Evolutionary conservation across 1,140 invertebrate genomes (phyloP), one percentile per base, ranked within the genome.

Genomic region (Apis cerana): DNA sequence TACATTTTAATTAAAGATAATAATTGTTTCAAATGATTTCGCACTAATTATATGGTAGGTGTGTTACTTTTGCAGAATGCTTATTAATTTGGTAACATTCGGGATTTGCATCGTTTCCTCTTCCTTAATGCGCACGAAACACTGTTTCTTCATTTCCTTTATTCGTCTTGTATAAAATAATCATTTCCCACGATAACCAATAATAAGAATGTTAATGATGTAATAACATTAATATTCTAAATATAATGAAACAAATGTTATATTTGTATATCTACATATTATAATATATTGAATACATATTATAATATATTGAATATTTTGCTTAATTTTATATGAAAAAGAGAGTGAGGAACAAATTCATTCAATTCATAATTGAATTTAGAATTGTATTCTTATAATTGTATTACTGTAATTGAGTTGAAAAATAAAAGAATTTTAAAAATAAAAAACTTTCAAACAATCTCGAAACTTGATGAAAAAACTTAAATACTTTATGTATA

Each of bases 1-100:
- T 64, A 19, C 48, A 62, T 21, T 75, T 75, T 52, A 64, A 75
- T 75, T 75, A 75, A 64, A 52, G 23, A 17, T 52, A 64, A 75
- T 64, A 48, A 75, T 65, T 64, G 59, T 33, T 75, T 52, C 48
- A 0, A 64, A 64, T 13, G 61, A 75, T 75, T 64, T 54, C 50
- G 21, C 59, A 33, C 61, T 48, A 15, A 75, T 75, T 62, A 62
- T 43, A 21, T 21, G 19, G 19, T 48, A 59, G n/a, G 43, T 21
- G 43, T n/a, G 43, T 13, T 48, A 56, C 70, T n/a, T 12, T 56
- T 19, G 69, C 70, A 1, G 1, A 54, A 15, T 54, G 33, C 54
- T 33, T 54, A 33, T 74, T 74, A 56, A 58, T 74, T 74, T 56
- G 19, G 3, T n/a, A 59, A 59, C 19, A n/a, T 11, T 23, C 33